Evolutionary conservation across 2,797 vertebrate genomes (phyloP).

Genomic region (Paramormyrops hopkinsi): DNA sequence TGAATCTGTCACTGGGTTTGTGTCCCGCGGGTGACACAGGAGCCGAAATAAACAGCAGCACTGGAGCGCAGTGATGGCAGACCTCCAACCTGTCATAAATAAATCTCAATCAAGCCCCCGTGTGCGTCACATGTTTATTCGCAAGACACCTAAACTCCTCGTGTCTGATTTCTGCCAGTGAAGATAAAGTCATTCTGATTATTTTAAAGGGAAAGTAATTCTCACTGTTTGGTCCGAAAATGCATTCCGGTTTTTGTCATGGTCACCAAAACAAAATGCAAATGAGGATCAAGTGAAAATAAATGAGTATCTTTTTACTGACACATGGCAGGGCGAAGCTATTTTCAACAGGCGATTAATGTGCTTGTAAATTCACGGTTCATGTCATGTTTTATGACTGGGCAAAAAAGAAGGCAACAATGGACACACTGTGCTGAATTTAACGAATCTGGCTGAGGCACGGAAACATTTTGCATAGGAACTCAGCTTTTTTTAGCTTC

Average conservation of each 20-base stretch:
- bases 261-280: background rate
- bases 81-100: slow-evolving; percentile 7
- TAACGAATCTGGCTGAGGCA: slow-evolving; percentile 3
- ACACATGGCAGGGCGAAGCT: slow-evolving; percentile 18
- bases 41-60: background rate
- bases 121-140: background rate
- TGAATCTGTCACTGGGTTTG: background rate
- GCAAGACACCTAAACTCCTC: background rate
- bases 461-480: slow-evolving; percentile 5
- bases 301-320: slow-evolving; percentile 11
- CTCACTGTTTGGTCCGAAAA: background rate
- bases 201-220: slow-evolving; percentile 10
- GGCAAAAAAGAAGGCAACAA: slow-evolving; percentile 17
- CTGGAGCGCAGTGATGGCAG: background rate
- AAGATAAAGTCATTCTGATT: slow-evolving; percentile 3
- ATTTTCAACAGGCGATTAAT: slow-evolving; percentile 27
- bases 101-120: slow-evolving; percentile 8
- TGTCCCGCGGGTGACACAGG: background rate
- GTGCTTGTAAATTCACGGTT: slow-evolving; percentile 19
- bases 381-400: slow-evolving; percentile 23
- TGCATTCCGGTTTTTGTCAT: background rate
- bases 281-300: background rate
- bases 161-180: slow-evolving; percentile 7
- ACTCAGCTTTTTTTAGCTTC: background rate
- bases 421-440: slow-evolving; percentile 8